Conservation (phyloP, 2,113 vertebrate species). For the Nanger granti region DNA sequence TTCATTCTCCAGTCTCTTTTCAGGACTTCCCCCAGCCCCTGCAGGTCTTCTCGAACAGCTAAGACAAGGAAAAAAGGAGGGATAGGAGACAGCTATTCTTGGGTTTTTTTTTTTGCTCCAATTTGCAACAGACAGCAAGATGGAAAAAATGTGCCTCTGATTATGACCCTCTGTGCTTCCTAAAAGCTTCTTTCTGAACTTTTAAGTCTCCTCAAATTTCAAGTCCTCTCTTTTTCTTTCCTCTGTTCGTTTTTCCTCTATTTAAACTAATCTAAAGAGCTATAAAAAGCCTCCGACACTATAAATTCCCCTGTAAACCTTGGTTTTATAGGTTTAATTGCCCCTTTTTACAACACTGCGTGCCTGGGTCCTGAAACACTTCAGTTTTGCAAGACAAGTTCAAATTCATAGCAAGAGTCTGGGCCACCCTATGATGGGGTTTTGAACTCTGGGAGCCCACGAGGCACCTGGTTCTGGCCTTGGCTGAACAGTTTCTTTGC, state of each 20-base stretch:
- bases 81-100: neutral
- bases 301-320: conserved; percentile 86
- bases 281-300: conserved; percentile 84
- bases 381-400: conserved; percentile 73
- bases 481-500: neutral
- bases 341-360: conserved; percentile 78
- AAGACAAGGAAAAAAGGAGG: neutral
- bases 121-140: conserved; percentile 77
- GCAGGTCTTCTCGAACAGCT: neutral
- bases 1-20: neutral
- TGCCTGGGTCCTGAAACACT: conserved; percentile 80
- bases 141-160: conserved; percentile 75
- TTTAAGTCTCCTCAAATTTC: conserved; percentile 84
- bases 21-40: too few species aligned
- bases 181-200: conserved; percentile 81
- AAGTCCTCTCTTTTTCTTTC: conserved; percentile 75
- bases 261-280: conserved; percentile 85
- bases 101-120: neutral
- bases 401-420: conserved; percentile 64
- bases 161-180: conserved; percentile 78
- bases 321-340: conserved; percentile 86
- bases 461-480: neutral
- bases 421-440: neutral
- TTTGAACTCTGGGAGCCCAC: neutral
- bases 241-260: conserved; percentile 67